These are phyloP conservation scores for Chaetophractus vellerosus DNA, from an alignment of 2,797 vertebrate species.

Conservation along the genomic window DNA sequence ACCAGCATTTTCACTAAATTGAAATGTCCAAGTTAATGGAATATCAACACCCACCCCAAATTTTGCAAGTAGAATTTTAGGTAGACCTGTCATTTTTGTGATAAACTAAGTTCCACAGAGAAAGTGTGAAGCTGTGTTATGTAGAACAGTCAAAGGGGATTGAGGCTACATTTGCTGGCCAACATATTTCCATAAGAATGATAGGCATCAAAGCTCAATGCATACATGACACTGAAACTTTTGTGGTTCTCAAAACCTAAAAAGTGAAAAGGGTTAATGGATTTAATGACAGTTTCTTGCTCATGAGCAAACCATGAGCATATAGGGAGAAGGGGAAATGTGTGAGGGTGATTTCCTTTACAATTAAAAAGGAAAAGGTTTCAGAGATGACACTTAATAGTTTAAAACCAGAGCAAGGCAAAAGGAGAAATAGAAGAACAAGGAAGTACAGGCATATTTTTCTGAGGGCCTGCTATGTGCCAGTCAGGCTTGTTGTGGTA, in stretches of 20 bases:
- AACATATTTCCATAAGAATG: conserved; percentile 44
- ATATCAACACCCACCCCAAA: not conserved
- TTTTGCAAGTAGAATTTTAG: conserved; percentile 33
- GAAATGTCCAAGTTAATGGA: not conserved
- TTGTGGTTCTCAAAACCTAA: not conserved
- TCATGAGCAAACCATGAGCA: not conserved
- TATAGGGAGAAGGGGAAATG: not conserved
- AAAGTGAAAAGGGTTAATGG: not conserved
- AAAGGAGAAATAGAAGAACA: not conserved
- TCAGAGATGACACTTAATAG: not conserved
- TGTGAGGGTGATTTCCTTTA: not conserved
- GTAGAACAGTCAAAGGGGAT: not conserved
- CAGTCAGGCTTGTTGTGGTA: not conserved
- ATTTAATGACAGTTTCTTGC: conserved; percentile 22
- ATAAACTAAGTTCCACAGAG: not conserved
- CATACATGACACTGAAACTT: not conserved
- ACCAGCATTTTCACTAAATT: not conserved
- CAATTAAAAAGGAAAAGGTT: not conserved
- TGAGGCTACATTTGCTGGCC: not conserved
- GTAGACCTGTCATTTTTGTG: not conserved
- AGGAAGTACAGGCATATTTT: not conserved
- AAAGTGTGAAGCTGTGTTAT: not conserved
- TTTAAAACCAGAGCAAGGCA: conserved; percentile 31
- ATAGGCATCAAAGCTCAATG: not conserved
- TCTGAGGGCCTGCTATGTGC: not conserved